Conservation (phyloP, 2,888 invertebrate species). For the Gymnosoma rotundatum region DNA sequence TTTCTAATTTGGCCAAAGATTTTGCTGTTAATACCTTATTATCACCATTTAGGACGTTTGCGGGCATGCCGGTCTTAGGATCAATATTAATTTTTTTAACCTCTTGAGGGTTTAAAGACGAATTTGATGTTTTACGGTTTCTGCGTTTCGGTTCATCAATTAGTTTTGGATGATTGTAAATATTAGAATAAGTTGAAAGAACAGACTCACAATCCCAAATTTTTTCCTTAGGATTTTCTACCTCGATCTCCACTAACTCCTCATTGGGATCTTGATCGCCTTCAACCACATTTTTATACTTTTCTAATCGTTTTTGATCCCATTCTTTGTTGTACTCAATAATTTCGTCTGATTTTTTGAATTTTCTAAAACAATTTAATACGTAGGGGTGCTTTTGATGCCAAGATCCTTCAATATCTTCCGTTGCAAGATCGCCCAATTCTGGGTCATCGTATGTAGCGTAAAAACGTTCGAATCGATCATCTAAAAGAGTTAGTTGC, state of each 20-base stretch:
- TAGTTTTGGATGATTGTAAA: conserved; percentile 95
- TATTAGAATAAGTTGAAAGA: conserved; percentile 93
- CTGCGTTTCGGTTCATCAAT: conserved; percentile 87
- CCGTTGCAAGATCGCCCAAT: conserved; percentile 93
- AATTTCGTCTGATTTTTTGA: conserved; percentile 85
- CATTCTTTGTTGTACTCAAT: conserved; percentile 84
- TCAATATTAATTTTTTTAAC: conserved; percentile 87
- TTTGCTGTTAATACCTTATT: conserved; percentile 86
- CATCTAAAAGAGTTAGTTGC: conserved; percentile 91
- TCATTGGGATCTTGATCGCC: conserved; percentile 84
- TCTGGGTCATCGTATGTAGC: conserved; percentile 94
- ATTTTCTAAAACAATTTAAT: conserved; percentile 89
- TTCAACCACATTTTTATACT: conserved; percentile 79
- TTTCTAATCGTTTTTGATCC: conserved; percentile 82
- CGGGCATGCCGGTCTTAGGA: conserved; percentile 89
- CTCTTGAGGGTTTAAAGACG: conserved; percentile 47
- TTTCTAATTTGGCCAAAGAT: conserved; percentile 86
- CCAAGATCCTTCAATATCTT: conserved; percentile 90
- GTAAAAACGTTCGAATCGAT: conserved; percentile 93
- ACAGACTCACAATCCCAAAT: conserved; percentile 97
- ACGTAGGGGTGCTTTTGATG: conserved; percentile 85
- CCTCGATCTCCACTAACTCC: conserved; percentile 84
- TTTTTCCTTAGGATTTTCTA: conserved; percentile 85
- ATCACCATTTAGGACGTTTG: conserved; percentile 85
- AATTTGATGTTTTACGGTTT: conserved; percentile 76